These are phyloP conservation scores for Neuroterus valhalla DNA, from an alignment of 1,140 invertebrate genomes.

Conservation along the genomic window DNA sequence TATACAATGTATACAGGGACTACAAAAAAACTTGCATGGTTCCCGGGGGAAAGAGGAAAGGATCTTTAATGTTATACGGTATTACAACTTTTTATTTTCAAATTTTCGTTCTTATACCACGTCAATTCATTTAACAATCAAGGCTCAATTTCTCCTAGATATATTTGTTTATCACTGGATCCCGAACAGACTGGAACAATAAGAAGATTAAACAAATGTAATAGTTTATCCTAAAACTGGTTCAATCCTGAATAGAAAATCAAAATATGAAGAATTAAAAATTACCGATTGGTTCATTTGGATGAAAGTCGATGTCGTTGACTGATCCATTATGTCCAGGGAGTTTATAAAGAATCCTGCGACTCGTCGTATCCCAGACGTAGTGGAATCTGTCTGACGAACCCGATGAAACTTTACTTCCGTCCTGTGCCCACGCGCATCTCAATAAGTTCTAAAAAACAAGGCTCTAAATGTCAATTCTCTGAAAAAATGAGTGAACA, in stretches of 20 bases:
- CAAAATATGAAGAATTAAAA: constrained; percentile 31
- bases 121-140: constrained; percentile 34
- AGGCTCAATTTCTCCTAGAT: constrained; percentile 94
- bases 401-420: constrained; percentile 88
- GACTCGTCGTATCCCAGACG: constrained; percentile 95
- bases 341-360: constrained; percentile 95
- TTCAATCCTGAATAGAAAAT: constrained; percentile 32
- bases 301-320: constrained; percentile 98
- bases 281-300: constrained; percentile 92
- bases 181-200: constrained; percentile 88
- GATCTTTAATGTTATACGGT: too few species aligned
- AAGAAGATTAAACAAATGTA: constrained; percentile 46
- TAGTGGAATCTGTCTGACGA: constrained; percentile 97
- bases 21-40: too few species aligned
- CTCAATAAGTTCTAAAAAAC: constrained; percentile 80
- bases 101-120: background rate
- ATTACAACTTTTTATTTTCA: too few species aligned
- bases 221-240: constrained; percentile 40
- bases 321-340: constrained; percentile 99
- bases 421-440: constrained; percentile 88
- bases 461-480: constrained; percentile 21
- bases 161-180: constrained; percentile 97
- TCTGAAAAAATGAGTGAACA: too few species aligned
- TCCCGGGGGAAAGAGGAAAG: too few species aligned
- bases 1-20: too few species aligned